Evolutionary conservation across 2,888 invertebrate species (phyloP).

Genomic region (Fabriciana adippe): DNA sequence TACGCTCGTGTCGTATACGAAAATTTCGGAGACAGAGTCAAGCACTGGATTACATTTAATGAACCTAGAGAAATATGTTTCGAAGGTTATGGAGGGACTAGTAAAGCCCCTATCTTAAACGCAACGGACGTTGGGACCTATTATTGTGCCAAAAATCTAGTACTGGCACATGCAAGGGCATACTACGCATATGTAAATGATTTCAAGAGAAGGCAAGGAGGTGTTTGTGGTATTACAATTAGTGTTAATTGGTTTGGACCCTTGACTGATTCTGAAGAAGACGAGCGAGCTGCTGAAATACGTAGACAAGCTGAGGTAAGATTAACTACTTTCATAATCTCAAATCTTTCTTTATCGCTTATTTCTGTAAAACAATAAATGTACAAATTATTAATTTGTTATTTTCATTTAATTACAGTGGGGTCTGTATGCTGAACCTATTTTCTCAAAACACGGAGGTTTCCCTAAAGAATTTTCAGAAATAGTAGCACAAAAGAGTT

Average conservation of each 20-base stretch:
- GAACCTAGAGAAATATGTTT: conserved; percentile 74
- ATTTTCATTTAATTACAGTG: conserved; percentile 51
- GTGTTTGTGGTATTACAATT: conserved; percentile 51
- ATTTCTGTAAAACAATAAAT: not conserved
- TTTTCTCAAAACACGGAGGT: conserved; percentile 75
- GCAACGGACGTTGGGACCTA: conserved; percentile 75
- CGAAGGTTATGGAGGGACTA: conserved; percentile 66
- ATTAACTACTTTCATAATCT: not conserved
- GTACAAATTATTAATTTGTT: not conserved
- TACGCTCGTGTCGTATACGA: conserved; percentile 71
- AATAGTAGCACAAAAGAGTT: conserved; percentile 61
- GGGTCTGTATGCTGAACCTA: conserved; percentile 75
- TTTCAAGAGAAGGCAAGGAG: conserved; percentile 54
- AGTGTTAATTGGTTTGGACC: conserved; percentile 55
- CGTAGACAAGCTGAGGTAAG: conserved; percentile 49
- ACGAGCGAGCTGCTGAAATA: conserved; percentile 58
- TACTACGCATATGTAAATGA: conserved; percentile 65
- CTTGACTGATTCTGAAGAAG: conserved; percentile 56
- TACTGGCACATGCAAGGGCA: conserved; percentile 78
- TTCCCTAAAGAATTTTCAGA: conserved; percentile 75
- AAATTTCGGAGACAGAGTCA: conserved; percentile 75
- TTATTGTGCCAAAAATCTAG: conserved; percentile 74
- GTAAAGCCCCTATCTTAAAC: conserved; percentile 60
- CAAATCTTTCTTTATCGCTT: too few species aligned
- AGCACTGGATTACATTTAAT: conserved; percentile 83